Base-by-base conservation (phyloP, 1,140 invertebrate species). In the Scaptomyza hsui region DNA sequence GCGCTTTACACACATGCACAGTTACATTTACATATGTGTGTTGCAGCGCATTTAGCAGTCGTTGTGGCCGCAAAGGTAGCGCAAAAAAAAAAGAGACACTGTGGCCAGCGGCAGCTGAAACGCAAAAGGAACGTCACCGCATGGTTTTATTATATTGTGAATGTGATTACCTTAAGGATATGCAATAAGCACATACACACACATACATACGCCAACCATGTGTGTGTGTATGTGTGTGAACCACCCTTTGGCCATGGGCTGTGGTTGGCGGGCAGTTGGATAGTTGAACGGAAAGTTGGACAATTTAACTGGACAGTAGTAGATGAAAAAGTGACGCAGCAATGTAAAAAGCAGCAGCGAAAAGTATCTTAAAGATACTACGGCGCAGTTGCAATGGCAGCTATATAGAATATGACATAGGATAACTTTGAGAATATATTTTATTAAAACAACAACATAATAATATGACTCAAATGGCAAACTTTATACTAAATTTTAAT, bases 81-180 rank as follows among this genome's bases (percentile, higher is more conserved):
- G 10, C 7, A 29, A 29, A 29, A 29, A 26, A 6, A 7, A 19
- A 59, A 32, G 26, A 39, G 9, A 4, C 39, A 15, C 60, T 51
- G 26, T 72, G 79, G 65, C 79, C 72, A 72, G 57, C 60, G 72
- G 79, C 79, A 57, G 77, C 52, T 77, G 69, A 62, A 82, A 75
- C 74, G 74, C 75, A 82, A 74, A 81, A 70, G 69, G 60, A 81
- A 86, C 63, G 78, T 79, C 75, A 78, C 83, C 82, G 76, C 83
- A 88, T 88, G 82, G 75, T 88, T 88, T 88, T 88, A 88, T 88
- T 88, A 88, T 89, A 88, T 88, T 88, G 82, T 82, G 82, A 88
- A 88, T 88, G 82, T 88, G 82, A 88, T 88, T 88, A 88, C 82
- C 82, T 88, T 88, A 88, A 88, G 82, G 82, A 88, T 88, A 88